Evolutionary conservation across 2,888 invertebrate species (phyloP).

Genomic region (Girardia tigrina): DNA sequence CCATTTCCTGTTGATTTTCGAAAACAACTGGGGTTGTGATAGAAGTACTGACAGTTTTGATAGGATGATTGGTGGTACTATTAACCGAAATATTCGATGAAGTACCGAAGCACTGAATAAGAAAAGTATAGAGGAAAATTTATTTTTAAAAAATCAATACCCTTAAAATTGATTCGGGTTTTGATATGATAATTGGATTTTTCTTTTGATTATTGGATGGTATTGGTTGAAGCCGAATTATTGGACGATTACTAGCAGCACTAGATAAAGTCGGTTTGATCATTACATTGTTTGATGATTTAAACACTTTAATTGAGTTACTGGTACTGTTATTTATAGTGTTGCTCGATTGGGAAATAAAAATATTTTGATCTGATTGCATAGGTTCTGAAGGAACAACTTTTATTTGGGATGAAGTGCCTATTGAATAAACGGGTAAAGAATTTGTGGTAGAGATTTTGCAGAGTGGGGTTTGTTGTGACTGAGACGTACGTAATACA

Average conservation of each 20-base stretch:
- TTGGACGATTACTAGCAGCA: background rate
- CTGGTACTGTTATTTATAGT: too few species aligned
- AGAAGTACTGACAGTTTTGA: conserved; percentile 11
- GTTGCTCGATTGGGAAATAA: conserved; percentile 1
- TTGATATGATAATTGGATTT: conserved; percentile 20
- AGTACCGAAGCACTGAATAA: background rate
- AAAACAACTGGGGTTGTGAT: background rate
- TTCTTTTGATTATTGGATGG: background rate
- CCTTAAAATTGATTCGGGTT: background rate
- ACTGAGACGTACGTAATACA: background rate
- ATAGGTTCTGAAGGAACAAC: background rate
- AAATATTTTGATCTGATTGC: conserved; percentile 8
- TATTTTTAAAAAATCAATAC: background rate
- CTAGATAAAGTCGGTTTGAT: background rate
- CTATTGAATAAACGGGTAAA: conserved; percentile 4
- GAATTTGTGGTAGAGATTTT: background rate
- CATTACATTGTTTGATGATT: background rate
- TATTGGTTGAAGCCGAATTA: background rate
- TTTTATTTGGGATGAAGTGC: background rate
- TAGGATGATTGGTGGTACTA: background rate
- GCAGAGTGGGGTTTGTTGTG: background rate
- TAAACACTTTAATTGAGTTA: background rate
- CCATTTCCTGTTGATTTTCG: background rate
- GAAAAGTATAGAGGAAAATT: background rate
- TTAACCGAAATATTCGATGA: background rate